Evolutionary conservation across 2,797 vertebrate genomes (phyloP).

Genomic region (Poecilia picta): DNA sequence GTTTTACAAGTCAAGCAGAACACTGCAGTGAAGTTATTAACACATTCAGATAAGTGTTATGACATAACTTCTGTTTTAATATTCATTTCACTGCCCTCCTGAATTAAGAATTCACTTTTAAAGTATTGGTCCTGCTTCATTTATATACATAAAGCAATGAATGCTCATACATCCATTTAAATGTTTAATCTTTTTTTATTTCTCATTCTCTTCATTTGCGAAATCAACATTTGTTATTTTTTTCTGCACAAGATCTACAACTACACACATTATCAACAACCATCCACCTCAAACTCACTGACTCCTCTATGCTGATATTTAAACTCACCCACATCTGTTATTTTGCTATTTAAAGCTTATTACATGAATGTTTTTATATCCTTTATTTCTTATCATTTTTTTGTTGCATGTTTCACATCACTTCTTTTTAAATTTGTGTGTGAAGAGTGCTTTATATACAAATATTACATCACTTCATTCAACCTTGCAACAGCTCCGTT

Average conservation of each 20-base stretch:
- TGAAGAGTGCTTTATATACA: neutral
- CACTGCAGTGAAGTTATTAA: neutral
- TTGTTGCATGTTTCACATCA: neutral
- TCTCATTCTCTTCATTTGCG: neutral
- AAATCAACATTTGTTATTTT: neutral
- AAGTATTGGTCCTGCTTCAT: neutral
- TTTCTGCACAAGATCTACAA: neutral
- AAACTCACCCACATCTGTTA: neutral
- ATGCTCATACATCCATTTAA: neutral
- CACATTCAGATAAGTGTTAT: neutral
- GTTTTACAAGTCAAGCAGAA: neutral
- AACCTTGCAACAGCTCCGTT: neutral
- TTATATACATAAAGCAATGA: neutral
- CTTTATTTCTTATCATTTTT: neutral
- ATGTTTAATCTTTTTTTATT: neutral
- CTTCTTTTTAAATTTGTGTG: neutral
- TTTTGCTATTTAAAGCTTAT: neutral
- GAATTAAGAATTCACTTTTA: neutral
- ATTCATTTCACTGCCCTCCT: neutral
- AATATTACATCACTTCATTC: neutral
- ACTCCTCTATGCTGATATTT: neutral
- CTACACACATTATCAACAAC: neutral
- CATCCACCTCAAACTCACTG: neutral
- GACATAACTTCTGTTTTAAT: neutral
- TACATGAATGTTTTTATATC: neutral